A percentile compares a stretch with the other conserved stretches of the same genome.
Evolutionary conservation across 2,888 invertebrate genomes (phyloP).

Genomic region (Hirtodrosophila confusa): DNA sequence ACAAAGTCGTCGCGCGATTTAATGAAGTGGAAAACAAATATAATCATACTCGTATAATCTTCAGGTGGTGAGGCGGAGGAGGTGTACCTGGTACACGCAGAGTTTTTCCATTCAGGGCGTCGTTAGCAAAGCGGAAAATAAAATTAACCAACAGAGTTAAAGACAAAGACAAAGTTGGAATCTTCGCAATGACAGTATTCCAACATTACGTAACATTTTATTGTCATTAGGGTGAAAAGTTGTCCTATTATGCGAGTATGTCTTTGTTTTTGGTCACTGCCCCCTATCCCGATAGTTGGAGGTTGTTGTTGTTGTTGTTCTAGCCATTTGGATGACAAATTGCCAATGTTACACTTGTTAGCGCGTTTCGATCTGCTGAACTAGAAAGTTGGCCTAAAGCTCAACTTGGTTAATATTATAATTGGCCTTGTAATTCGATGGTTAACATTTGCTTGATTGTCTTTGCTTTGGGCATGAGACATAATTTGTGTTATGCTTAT

Average conservation of each 20-base stretch:
- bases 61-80: not conserved
- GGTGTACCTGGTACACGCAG: constrained; percentile 6
- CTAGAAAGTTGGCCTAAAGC: constrained; percentile 48
- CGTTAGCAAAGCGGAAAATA: constrained; percentile 68
- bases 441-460: not conserved
- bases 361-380: constrained; percentile 67
- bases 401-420: constrained; percentile 12
- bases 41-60: constrained; percentile 59
- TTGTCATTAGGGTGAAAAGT: constrained; percentile 30
- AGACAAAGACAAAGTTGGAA: not conserved
- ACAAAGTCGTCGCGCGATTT: constrained; percentile 61
- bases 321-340: constrained; percentile 69
- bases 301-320: constrained; percentile 47
- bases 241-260: constrained; percentile 17
- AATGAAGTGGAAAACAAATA: constrained; percentile 77
- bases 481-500: not conserved
- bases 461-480: not conserved
- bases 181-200: constrained; percentile 59
- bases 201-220: constrained; percentile 57
- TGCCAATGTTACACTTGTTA: constrained; percentile 77
- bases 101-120: constrained; percentile 29
- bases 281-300: constrained; percentile 10
- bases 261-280: constrained; percentile 45
- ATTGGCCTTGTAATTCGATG: constrained; percentile 37
- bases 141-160: constrained; percentile 60